Conservation (phyloP, 1,140 invertebrate genomes). For the Musca vetustissima region DNA sequence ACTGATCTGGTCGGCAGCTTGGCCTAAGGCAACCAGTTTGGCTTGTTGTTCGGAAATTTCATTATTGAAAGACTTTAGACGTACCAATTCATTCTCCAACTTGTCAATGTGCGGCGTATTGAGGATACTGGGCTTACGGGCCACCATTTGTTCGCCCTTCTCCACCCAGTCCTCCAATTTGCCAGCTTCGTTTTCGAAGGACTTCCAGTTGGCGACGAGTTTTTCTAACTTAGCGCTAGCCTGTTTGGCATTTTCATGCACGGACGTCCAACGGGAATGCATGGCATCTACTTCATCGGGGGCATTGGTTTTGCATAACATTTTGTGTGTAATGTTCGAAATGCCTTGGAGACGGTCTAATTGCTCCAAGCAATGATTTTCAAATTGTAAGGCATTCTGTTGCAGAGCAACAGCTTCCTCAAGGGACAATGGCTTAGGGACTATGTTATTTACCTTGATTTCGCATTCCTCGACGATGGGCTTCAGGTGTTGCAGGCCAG, state of each 20-base stretch:
- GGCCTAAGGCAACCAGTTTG: slow-evolving; percentile 75
- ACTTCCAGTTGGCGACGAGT: slow-evolving; percentile 77
- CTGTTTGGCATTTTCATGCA: slow-evolving; percentile 73
- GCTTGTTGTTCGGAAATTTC: slow-evolving; percentile 80
- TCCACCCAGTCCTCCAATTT: slow-evolving; percentile 75
- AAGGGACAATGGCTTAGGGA: slow-evolving; percentile 74
- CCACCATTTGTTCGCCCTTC: slow-evolving; percentile 64
- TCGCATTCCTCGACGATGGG: slow-evolving; percentile 89
- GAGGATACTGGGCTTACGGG: slow-evolving; percentile 59
- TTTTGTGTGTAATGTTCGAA: slow-evolving; percentile 70
- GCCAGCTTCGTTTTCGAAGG: slow-evolving; percentile 71
- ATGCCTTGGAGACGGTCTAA: slow-evolving; percentile 72
- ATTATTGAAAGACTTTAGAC: slow-evolving; percentile 76
- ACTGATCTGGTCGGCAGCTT: slow-evolving; percentile 76
- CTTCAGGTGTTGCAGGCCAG: slow-evolving; percentile 74
- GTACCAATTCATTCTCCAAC: slow-evolving; percentile 70
- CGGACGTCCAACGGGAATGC: slow-evolving; percentile 74
- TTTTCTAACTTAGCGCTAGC: slow-evolving; percentile 76
- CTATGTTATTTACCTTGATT: slow-evolving; percentile 67
- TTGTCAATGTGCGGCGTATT: slow-evolving; percentile 70
- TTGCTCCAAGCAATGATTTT: slow-evolving; percentile 76
- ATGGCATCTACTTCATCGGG: slow-evolving; percentile 81
- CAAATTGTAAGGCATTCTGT: slow-evolving; percentile 67
- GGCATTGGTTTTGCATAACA: slow-evolving; percentile 70
- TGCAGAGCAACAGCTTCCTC: slow-evolving; percentile 78